These are phyloP conservation scores for Anarsia innoxiella DNA, from an alignment of 2,888 invertebrate genomes.

Conservation along the genomic window DNA sequence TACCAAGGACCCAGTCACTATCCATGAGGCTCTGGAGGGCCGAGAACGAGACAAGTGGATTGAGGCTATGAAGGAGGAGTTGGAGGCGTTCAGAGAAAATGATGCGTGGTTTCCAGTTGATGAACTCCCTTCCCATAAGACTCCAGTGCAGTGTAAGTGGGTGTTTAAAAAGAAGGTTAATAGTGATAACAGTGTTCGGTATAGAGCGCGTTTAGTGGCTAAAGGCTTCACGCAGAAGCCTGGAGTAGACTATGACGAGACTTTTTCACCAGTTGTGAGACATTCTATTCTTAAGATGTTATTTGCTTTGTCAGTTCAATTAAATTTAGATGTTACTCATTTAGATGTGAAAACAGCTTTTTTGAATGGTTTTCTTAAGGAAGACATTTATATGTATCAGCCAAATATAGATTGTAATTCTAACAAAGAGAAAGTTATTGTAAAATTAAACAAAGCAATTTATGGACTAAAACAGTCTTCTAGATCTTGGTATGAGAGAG, in stretches of 20 bases:
- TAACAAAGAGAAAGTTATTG: constrained; percentile 1
- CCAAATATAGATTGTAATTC: constrained; percentile 12
- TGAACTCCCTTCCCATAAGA: constrained; percentile 13
- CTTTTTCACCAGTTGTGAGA: too few species aligned
- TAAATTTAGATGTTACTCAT: too few species aligned
- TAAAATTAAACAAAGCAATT: constrained; percentile 15
- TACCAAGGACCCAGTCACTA: constrained; percentile 7
- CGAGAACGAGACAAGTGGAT: constrained; percentile 15
- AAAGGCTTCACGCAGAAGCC: too few species aligned
- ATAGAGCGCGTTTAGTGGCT: too few species aligned
- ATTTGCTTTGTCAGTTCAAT: constrained; percentile 12
- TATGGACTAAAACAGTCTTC: constrained; percentile 15
- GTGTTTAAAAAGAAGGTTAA: constrained; percentile 12
- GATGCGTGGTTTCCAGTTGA: constrained; percentile 15
- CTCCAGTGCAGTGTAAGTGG: too few species aligned
- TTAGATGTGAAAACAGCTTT: constrained; percentile 18
- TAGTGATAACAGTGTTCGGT: neutral
- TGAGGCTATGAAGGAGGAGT: constrained; percentile 16
- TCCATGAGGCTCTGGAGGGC: constrained; percentile 14
- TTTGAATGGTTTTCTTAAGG: constrained; percentile 12
- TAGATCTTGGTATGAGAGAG: constrained; percentile 2
- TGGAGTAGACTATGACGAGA: too few species aligned
- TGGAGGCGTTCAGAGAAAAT: constrained; percentile 18
- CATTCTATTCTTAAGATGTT: constrained; percentile 13
- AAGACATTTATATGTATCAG: constrained; percentile 13